Percentiles rank a stretch among this genome's conserved stretches.
Conservation (phyloP, 2,113 vertebrate genomes). For the Petrocephalus zakoni region DNA sequence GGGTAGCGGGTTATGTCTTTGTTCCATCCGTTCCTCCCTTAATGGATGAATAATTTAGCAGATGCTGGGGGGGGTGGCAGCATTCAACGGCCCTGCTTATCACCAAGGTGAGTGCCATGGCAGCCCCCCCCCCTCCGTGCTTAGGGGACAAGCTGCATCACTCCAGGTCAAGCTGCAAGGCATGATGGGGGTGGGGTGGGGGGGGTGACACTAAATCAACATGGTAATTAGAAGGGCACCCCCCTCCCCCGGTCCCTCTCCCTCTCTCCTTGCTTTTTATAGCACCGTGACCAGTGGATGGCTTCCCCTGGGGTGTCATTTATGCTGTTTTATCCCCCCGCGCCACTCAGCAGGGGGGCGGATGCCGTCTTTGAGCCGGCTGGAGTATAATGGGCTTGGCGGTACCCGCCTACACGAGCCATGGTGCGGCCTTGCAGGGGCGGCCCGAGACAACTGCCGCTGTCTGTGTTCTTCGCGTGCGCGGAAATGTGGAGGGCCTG, state of each 20-base stretch:
- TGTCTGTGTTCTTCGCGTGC: not conserved
- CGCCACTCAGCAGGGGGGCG: not conserved
- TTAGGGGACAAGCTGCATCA: not conserved
- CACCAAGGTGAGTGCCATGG: conserved; percentile 55
- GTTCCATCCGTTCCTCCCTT: conserved; percentile 74
- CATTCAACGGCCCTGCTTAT: conserved; percentile 77
- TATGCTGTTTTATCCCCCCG: not conserved
- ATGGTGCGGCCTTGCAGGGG: not conserved
- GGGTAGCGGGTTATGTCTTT: not conserved
- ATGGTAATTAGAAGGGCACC: not conserved
- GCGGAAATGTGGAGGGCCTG: not conserved
- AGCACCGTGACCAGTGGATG: not conserved
- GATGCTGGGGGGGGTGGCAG: conserved; percentile 78
- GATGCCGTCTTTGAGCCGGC: not conserved
- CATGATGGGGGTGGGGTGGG: not conserved
- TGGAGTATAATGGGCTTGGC: not conserved
- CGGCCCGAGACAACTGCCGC: not conserved
- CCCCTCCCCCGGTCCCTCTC: not conserved
- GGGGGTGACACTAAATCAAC: conserved; percentile 12
- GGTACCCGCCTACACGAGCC: not conserved
- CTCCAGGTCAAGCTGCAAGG: not conserved
- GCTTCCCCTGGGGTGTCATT: conserved; percentile 6
- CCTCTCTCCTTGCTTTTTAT: not conserved
- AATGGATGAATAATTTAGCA: conserved; percentile 85
- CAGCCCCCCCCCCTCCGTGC: not conserved